Evolutionary conservation across 2,888 invertebrate species (phyloP).

Genomic region (Alloscopus bannaensis): DNA sequence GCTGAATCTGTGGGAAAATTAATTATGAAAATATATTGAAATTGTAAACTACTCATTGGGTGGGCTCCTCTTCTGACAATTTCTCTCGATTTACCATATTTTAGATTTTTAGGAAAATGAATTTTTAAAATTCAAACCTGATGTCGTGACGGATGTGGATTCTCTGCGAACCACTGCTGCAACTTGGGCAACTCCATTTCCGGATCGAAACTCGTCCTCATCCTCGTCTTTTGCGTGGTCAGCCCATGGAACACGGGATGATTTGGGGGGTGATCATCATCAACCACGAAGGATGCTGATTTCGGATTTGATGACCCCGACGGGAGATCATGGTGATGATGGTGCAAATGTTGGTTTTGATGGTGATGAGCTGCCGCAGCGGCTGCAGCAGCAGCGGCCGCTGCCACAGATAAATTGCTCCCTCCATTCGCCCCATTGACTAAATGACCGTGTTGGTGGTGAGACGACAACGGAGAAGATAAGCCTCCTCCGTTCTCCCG

Average conservation of each 20-base stretch:
- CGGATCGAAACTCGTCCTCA: slow-evolving; percentile 98
- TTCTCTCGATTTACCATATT: neutral
- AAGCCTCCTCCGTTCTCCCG: slow-evolving; percentile 40
- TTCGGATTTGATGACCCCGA: neutral
- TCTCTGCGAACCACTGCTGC: slow-evolving; percentile 89
- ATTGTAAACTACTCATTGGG: too few species aligned
- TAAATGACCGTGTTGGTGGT: slow-evolving; percentile 69
- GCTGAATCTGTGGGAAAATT: slow-evolving; percentile 82
- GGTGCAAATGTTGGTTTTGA: slow-evolving; percentile 64
- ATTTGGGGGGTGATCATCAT: slow-evolving; percentile 64
- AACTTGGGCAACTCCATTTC: slow-evolving; percentile 96
- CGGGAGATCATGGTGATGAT: slow-evolving; percentile 73
- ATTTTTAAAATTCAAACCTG: slow-evolving; percentile 78
- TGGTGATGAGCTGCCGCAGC: slow-evolving; percentile 65
- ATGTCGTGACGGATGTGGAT: slow-evolving; percentile 97
- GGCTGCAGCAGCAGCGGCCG: slow-evolving; percentile 66
- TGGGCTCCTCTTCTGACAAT: neutral
- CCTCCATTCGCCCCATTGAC: slow-evolving; percentile 69
- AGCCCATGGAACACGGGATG: slow-evolving; percentile 72
- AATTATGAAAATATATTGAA: slow-evolving; percentile 7
- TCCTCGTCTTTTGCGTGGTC: slow-evolving; percentile 89
- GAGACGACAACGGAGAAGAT: slow-evolving; percentile 48
- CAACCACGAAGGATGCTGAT: slow-evolving; percentile 74
- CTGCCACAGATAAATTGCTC: slow-evolving; percentile 58
- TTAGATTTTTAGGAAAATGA: slow-evolving; percentile 8